Evolutionary conservation across 2,797 vertebrate species (phyloP), one percentile per base, ranked within the genome.

Genomic region (Neomorphus geoffroyi): DNA sequence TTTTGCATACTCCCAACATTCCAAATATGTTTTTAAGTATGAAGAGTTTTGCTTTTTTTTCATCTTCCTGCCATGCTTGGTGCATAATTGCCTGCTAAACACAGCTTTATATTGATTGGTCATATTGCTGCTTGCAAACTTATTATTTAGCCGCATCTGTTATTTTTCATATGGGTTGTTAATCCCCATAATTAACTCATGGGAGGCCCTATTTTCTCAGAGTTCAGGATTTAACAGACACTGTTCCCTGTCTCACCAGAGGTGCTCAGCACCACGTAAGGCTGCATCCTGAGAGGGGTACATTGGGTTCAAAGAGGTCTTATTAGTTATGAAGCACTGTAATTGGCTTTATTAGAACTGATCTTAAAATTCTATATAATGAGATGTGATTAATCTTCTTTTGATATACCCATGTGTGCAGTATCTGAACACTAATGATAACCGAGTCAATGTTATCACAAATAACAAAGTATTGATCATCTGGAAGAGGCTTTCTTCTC

Each of bases 101-200:
- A 16, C 74, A 56, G 93, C 51, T 90, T 88, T 78, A 0, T 94
- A 78, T 95, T n/a, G 93, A 82, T 45, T 84, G 88, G 80, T 62
- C 85, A 46, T 33, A 74, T 85, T 48, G 71, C 90, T 95, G 86
- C 88, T 80, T 66, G 62, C 79, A 96, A 75, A 91, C 48, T 80
- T 69, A 62, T 50, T 95, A 86, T 57, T 89, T 13, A 41, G 75
- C 46, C 53, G 58, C 95, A 92, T 86, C 96, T 97, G 93, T 81
- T 86, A 90, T 92, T 95, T 90, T 80, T 84, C 86, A 66, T 80
- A 19, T 0, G n/a, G 58, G 67, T 50, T 13, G 1, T 71, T 88
- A 92, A 94, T 91, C 81, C 80, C 43, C 7, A 0, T 74, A 83
- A 96, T 92, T 89, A 91, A 71, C 80, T 91, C 69, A 4, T 32